These are phyloP conservation scores for Cataglyphis cursor DNA, from an alignment of 2,888 invertebrate genomes.

Conservation along the genomic window DNA sequence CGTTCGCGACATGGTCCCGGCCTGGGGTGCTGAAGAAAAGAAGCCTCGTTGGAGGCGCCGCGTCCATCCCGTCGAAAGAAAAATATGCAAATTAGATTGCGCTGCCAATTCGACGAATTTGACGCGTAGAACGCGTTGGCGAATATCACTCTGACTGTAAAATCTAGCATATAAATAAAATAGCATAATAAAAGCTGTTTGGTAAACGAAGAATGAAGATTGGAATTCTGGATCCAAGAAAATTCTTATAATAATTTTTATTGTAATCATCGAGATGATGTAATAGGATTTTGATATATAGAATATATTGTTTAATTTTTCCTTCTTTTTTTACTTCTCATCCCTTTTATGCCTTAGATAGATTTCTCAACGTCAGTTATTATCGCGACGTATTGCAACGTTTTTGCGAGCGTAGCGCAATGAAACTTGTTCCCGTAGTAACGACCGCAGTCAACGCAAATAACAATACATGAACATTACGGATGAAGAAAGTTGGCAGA, in stretches of 20 bases:
- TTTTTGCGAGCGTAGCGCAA: constrained; percentile 40
- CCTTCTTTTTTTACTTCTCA: neutral
- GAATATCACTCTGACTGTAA: constrained; percentile 11
- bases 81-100: constrained; percentile 56
- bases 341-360: neutral
- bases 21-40: constrained; percentile 37
- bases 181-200: constrained; percentile 21
- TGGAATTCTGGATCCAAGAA: neutral
- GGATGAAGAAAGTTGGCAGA: constrained; percentile 72
- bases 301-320: constrained; percentile 26
- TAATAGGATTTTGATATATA: neutral
- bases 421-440: constrained; percentile 61
- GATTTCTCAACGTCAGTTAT: constrained; percentile 61
- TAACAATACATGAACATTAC: constrained; percentile 64
- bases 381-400: constrained; percentile 57
- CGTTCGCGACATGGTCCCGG: constrained; percentile 29
- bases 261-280: neutral
- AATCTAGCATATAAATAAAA: constrained; percentile 7
- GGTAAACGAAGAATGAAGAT: neutral
- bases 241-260: constrained; percentile 16
- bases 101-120: constrained; percentile 36
- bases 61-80: constrained; percentile 46
- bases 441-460: constrained; percentile 60
- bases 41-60: constrained; percentile 47
- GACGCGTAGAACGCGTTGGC: constrained; percentile 8